phyloP scores from a whole-genome alignment of 2,113 vertebrate species.

The Pedionomus torquatus region DNA sequence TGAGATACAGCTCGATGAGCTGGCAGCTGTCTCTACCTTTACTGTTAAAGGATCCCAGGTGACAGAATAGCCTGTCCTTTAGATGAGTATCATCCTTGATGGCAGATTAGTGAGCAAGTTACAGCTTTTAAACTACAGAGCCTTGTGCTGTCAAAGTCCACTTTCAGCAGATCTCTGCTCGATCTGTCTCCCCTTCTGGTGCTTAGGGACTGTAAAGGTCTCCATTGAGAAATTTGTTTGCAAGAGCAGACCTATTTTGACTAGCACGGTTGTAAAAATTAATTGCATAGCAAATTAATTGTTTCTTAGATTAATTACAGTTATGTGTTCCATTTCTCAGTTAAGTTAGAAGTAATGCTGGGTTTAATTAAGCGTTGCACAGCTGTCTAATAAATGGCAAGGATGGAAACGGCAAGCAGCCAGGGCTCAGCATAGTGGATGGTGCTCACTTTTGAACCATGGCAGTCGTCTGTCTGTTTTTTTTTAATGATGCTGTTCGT shows the following conservation, averaged over 20 bases:
- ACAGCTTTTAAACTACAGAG: background rate
- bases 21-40: background rate
- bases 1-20: background rate
- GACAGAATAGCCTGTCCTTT: background rate
- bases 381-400: background rate
- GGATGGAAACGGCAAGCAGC: background rate
- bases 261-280: background rate
- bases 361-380: slow-evolving; percentile 15
- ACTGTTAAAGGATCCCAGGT: background rate
- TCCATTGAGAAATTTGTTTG: background rate
- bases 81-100: background rate
- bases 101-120: background rate
- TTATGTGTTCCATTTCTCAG: background rate
- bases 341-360: background rate
- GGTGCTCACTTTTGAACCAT: background rate
- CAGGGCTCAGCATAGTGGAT: background rate
- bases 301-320: slow-evolving; percentile 30
- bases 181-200: background rate
- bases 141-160: background rate
- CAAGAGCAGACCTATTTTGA: background rate
- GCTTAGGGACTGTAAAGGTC: background rate
- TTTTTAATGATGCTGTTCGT: background rate
- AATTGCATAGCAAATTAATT: background rate
- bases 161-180: background rate
- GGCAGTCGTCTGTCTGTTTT: background rate